Evolutionary conservation across 1,140 invertebrate species (phyloP).

Genomic region (Hyposmocoma kahamanoa): DNA sequence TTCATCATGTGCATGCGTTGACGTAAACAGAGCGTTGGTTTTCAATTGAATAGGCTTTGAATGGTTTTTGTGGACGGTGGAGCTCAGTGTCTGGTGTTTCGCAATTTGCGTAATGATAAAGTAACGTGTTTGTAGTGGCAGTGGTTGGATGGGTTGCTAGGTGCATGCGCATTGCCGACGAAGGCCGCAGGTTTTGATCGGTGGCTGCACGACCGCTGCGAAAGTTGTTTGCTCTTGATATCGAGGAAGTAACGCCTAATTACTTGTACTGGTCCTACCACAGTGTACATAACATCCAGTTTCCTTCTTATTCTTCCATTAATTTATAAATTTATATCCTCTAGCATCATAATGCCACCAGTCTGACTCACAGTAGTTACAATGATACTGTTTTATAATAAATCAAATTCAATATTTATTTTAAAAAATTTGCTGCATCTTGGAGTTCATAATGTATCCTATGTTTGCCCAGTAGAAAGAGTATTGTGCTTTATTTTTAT

Average conservation of each 20-base stretch:
- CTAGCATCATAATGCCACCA: no score
- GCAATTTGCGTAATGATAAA: constrained; percentile 27
- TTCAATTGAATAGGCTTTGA: no score
- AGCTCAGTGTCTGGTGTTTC: neutral
- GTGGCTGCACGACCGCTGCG: constrained; percentile 31
- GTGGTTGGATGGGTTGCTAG: constrained; percentile 7
- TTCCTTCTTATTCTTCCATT: neutral
- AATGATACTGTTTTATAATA: no score
- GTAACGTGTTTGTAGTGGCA: constrained; percentile 20
- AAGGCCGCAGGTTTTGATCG: neutral
- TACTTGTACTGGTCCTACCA: constrained; percentile 23
- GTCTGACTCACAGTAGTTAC: no score
- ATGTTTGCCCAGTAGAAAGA: no score
- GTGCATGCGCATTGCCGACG: constrained; percentile 8
- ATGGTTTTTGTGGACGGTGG: no score
- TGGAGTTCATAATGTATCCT: no score
- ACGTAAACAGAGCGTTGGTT: neutral
- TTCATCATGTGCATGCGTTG: constrained; percentile 14
- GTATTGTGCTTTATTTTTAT: no score
- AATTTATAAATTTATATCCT: neutral
- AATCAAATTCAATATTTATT: no score
- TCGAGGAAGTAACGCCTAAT: constrained; percentile 39
- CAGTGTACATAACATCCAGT: constrained; percentile 6
- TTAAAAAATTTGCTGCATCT: no score
- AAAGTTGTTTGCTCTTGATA: constrained; percentile 66